Percentiles rank a stretch among this genome's conserved stretches.
Conservation (phyloP, 2,113 vertebrate genomes). For the Regulus satrapa region DNA sequence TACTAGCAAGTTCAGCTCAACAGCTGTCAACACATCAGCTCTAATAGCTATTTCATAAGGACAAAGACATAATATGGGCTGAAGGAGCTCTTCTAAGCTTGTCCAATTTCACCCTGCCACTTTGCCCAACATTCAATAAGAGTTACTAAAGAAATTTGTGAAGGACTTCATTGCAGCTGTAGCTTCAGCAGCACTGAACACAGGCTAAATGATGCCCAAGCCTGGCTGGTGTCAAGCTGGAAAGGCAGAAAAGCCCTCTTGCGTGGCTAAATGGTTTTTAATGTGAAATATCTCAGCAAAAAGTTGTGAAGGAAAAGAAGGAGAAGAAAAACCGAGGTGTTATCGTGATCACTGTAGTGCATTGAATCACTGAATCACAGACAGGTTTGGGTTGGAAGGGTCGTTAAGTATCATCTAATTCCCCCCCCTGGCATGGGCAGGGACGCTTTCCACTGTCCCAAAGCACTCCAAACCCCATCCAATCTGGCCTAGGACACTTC, state of each 20-base stretch:
- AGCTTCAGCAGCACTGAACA: neutral
- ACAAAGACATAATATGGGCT: neutral
- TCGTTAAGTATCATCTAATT: neutral
- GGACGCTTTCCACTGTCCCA: neutral
- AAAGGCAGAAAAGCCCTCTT: neutral
- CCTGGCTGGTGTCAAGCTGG: neutral
- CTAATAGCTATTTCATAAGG: neutral
- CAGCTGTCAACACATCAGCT: neutral
- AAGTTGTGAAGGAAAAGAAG: neutral
- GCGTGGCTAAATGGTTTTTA: neutral
- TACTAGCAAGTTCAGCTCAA: conserved; percentile 2
- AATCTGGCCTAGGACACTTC: neutral
- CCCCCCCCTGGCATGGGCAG: neutral
- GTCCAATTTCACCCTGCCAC: neutral
- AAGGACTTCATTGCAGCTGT: neutral
- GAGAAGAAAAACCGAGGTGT: neutral
- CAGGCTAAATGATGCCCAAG: neutral
- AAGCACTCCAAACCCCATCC: neutral
- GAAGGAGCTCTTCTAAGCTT: neutral
- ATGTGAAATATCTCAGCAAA: neutral
- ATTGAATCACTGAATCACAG: neutral
- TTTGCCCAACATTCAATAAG: neutral
- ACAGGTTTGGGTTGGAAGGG: neutral
- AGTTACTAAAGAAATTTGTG: neutral
- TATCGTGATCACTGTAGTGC: neutral